Base-by-base conservation (phyloP, 2,113 vertebrate species). In the Spea bombifrons region DNA sequence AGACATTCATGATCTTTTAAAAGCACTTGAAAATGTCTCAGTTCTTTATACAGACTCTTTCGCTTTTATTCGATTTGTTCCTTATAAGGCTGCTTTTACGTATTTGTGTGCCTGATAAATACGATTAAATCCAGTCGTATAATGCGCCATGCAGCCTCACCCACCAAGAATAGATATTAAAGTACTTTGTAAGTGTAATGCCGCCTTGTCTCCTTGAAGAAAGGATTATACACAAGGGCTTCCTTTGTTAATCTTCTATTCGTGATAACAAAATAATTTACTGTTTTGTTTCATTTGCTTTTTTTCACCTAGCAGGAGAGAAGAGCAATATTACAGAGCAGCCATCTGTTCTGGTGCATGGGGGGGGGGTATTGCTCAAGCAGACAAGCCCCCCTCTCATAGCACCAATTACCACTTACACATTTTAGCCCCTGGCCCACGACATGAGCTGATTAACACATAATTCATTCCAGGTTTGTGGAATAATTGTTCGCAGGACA, bases 391-490 rank as follows among this genome's bases (percentile, higher is more conserved):
- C 70, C 30, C 70, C 50, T 55, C 61, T 66, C 73, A 82, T 72
- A 86, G 78, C 63, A 84, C 80, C 84, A 86, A 86, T 77, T 83
- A 83, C 80, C 83, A 86, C 87, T 81, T 81, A 79, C 82, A 52
- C 82, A 79, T 84, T 88, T 82, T 82, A 86, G 78, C 64, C 81
- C 83, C 66, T 81, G 74, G 79, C 57, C 79, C 78, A 80, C 5
- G 83, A 75, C 75, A 85, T 70, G 45, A 84, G 82, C 78, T 88
- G 86, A 87, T 90, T 85, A 87, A 86, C 85, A 89, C 80, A 87
- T 84, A 46, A 81, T 81, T 0, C 88, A 85, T 84, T 85, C 68
- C 83, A 75, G 83, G 83, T 81, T 77, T 81, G 75, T 66, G 83
- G 86, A 86, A 85, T 86, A 88, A 85, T 86, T 84, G 71, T 83